Conservation (phyloP, 2,113 vertebrate species). For the Mixornis gularis region DNA sequence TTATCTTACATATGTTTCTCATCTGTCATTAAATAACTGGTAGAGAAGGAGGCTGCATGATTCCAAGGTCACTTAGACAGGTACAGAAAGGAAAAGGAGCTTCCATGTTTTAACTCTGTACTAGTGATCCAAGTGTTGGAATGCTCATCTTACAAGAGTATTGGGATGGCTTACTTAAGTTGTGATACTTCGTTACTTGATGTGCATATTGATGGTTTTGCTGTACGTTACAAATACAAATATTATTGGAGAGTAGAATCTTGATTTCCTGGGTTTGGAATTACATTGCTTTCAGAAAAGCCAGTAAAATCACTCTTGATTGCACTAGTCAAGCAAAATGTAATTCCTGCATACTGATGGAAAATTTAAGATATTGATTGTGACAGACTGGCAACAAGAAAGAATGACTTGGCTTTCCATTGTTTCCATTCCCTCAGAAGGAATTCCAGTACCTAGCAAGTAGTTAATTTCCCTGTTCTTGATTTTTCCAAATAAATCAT, state of each 20-base stretch:
- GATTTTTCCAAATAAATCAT: not conserved
- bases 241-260: not conserved
- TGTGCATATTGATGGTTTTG: not conserved
- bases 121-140: not conserved
- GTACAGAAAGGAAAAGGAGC: not conserved
- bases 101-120: not conserved
- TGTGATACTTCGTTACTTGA: not conserved
- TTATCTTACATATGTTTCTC: not conserved
- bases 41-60: not conserved
- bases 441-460: not conserved
- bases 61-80: not conserved
- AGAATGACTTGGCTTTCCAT: not conserved
- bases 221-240: not conserved
- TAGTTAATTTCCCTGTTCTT: not conserved
- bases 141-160: not conserved
- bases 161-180: not conserved
- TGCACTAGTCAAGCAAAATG: not conserved
- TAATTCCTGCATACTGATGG: not conserved
- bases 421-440: not conserved
- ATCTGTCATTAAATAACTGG: not conserved
- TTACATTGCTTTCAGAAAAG: not conserved
- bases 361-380: not conserved
- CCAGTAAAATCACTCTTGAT: not conserved
- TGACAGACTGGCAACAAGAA: not conserved
- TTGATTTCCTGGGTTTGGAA: not conserved